Base-by-base conservation (phyloP, 1,140 invertebrate genomes). In the Nixonia krombeini region DNA sequence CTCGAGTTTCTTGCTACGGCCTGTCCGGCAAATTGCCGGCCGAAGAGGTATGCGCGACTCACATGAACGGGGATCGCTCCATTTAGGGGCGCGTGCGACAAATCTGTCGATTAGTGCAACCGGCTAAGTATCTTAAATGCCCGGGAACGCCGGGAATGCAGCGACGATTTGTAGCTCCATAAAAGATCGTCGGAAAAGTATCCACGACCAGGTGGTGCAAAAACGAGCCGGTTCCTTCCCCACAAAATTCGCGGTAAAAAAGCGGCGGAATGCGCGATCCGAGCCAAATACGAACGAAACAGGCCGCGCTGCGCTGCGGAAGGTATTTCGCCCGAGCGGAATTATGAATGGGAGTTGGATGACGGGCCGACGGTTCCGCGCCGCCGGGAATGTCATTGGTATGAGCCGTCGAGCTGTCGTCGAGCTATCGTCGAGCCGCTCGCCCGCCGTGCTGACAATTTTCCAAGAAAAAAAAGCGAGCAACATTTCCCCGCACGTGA, bases 71-170 rank as follows among this genome's bases (percentile, higher is more conserved):
- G 61, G 42, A 57, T 51, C 66, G 49, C 40, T 67, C 81, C 81
- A 80, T 83, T 78, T 81, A 80, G 71, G 81, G 81, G 59, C 64
- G 72, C 68, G 70, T 75, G 80, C 80, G 76, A 81, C 79, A 78
- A 78, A 81, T 83, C 65, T 74, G 80, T 80, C 73, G 63, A 51
- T 59, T 26, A 65, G 66, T 46, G 62, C 65, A 67, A 70, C 59
- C 62, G 69, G 52, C 63, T 58, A 66, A 79, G 79, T 78, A 77
- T 80, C 73, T 78, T 74, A 80, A 82, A 82, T 81, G 73, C 74
- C 57, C 15, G 57, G 78, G 81, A 74, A 75, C 63, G 78, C 73
- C 68, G 74, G 80, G 81, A 82, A 81, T 83, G 75, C 65, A 29
- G 78, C 37, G 69, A 41, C 78, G 79, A 83, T 83, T 83, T 80